Percentiles rank a stretch among this genome's conserved stretches.
phyloP scores from a whole-genome alignment of 2,797 vertebrate genomes.

The Hypotaenidia philippensis region DNA sequence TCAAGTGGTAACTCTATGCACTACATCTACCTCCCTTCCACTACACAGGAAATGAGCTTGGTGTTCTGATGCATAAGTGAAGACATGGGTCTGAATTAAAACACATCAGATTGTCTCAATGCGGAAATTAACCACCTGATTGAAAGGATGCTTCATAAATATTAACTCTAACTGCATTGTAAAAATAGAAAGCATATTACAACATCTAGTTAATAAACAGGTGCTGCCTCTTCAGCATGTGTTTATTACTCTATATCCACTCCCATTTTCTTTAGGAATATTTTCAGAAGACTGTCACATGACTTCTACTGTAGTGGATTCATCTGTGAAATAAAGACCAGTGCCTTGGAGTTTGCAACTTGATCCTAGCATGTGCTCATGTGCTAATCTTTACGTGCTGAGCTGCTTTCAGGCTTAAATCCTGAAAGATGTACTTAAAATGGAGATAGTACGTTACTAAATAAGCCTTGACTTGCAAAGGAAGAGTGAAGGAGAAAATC shows the following conservation, averaged over 20 bases:
- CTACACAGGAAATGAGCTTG: conserved; percentile 16
- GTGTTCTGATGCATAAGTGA: neutral
- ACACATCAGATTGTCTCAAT: neutral
- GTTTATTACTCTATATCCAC: neutral
- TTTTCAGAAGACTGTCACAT: neutral
- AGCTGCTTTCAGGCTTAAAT: conserved; percentile 33
- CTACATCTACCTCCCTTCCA: neutral
- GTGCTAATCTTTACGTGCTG: conserved; percentile 6
- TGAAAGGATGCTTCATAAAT: conserved; percentile 46
- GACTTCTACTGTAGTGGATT: neutral
- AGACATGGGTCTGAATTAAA: conserved; percentile 29
- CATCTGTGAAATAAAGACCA: neutral
- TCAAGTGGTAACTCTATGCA: neutral
- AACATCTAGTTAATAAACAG: conserved; percentile 22
- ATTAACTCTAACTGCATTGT: conserved; percentile 14
- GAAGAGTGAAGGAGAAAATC: neutral
- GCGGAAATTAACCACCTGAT: conserved; percentile 52
- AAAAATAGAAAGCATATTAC: conserved; percentile 35
- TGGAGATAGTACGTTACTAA: neutral
- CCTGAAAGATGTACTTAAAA: conserved; percentile 7
- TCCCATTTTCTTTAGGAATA: neutral
- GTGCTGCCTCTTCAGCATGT: neutral
- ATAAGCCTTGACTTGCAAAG: neutral
- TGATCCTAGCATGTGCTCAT: fast-evolving
- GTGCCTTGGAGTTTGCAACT: neutral